Evolutionary conservation across 2,113 vertebrate species (phyloP).

Genomic region (Eidolon helvum): DNA sequence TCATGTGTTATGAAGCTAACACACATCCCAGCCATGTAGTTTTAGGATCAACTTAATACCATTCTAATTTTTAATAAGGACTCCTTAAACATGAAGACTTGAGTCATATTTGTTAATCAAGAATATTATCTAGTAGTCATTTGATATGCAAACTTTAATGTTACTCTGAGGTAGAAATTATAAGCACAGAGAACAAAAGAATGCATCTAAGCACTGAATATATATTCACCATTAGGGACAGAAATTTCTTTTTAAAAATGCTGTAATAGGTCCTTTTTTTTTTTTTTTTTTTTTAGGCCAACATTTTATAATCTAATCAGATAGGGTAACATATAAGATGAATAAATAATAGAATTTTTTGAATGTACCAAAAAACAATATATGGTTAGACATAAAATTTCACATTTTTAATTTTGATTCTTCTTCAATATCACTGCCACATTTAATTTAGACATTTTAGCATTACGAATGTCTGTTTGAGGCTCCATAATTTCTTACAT

Average conservation of each 20-base stretch:
- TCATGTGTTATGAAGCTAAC: not conserved
- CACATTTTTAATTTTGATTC: not conserved
- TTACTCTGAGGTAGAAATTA: not conserved
- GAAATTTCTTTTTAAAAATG: not conserved
- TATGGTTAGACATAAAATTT: not conserved
- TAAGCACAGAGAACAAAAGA: not conserved
- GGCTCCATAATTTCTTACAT: not conserved
- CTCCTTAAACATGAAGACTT: not conserved
- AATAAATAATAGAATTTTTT: not conserved
- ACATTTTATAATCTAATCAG: not conserved
- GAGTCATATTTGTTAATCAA: not conserved
- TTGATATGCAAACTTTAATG: not conserved
- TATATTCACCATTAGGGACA: not conserved
- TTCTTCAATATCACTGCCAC: not conserved
- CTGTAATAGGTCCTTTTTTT: not conserved
- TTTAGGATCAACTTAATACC: not conserved
- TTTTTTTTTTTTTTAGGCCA: not conserved
- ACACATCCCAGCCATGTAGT: not conserved
- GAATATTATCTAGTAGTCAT: not conserved
- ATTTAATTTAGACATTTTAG: not conserved
- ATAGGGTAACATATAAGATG: not conserved
- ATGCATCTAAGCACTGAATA: not conserved
- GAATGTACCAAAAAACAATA: not conserved
- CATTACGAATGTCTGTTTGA: not conserved
- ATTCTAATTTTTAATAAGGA: not conserved